Conservation (phyloP, 2,888 invertebrate genomes). For the Dermolepida albohirtum region DNA sequence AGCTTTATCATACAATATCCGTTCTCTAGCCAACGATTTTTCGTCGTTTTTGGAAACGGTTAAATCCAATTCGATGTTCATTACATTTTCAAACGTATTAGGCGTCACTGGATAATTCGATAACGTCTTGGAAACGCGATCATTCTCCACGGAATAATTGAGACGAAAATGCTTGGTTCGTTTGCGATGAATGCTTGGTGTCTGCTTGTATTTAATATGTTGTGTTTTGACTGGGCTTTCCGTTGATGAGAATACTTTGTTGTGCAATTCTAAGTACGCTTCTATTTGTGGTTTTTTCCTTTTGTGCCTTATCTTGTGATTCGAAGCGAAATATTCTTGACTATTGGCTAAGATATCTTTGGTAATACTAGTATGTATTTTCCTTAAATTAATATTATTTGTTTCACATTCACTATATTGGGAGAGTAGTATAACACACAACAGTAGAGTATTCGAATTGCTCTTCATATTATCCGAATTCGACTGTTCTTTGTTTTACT, state of each 20-base stretch:
- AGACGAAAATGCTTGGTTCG: constrained; percentile 14
- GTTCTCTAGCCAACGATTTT: constrained; percentile 36
- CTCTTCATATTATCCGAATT: constrained; percentile 41
- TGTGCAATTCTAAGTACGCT: background rate
- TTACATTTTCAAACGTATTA: constrained; percentile 16
- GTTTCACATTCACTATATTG: constrained; percentile 2
- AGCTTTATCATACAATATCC: constrained; percentile 39
- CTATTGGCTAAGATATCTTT: constrained; percentile 7
- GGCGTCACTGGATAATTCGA: constrained; percentile 2
- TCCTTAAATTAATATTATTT: background rate
- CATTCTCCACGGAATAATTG: constrained; percentile 2
- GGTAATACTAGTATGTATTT: constrained; percentile 1
- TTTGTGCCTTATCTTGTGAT: constrained; percentile 18
- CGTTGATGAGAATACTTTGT: background rate
- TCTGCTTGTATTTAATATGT: constrained; percentile 15
- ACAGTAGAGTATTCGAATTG: constrained; percentile 16
- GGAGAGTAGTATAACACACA: constrained; percentile 26
- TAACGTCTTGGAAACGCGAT: constrained; percentile 2
- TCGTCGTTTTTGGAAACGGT: constrained; percentile 14
- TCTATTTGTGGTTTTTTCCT: background rate
- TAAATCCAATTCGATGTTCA: constrained; percentile 28
- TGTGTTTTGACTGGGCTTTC: background rate
- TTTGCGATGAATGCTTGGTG: constrained; percentile 16
- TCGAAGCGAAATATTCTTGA: background rate
- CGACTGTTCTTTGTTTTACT: constrained; percentile 21